phyloP scores from a whole-genome alignment of 2,797 vertebrate genomes.

The Pogoniulus pusillus region DNA sequence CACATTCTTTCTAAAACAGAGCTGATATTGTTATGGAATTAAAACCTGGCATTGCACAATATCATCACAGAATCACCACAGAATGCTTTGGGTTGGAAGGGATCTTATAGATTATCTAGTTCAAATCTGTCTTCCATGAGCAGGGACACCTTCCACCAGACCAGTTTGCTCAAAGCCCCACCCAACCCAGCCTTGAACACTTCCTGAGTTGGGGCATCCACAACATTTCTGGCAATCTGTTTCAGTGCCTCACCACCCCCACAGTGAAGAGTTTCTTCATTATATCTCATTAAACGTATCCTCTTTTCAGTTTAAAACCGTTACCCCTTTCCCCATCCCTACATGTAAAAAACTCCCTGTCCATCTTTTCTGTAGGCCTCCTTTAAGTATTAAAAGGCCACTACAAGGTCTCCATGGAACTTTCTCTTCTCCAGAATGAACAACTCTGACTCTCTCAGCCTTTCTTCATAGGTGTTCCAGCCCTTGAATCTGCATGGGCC shows the following conservation, averaged over 20 bases:
- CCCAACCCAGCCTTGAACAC: background rate
- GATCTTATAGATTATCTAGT: background rate
- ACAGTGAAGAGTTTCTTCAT: background rate
- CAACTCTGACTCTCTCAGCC: background rate
- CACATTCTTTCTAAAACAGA: background rate
- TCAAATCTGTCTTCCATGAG: background rate
- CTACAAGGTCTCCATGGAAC: no score
- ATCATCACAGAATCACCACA: background rate
- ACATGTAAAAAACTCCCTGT: background rate
- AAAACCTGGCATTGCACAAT: background rate
- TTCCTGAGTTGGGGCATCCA: background rate
- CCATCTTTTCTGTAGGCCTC: background rate
- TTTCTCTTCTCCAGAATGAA: background rate
- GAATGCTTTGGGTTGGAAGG: background rate
- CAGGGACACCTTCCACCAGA: background rate
- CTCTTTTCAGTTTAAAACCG: background rate
- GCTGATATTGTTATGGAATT: background rate
- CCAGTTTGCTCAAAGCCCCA: background rate
- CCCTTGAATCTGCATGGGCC: background rate
- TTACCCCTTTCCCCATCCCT: background rate
- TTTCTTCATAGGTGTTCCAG: background rate
- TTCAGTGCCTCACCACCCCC: background rate
- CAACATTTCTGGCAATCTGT: background rate
- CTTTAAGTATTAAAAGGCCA: background rate
- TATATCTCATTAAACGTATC: background rate